A percentile compares a stretch with the other conserved stretches of the same genome.
phyloP scores from a whole-genome alignment of 2,113 vertebrate genomes.

The Pagrus major region DNA sequence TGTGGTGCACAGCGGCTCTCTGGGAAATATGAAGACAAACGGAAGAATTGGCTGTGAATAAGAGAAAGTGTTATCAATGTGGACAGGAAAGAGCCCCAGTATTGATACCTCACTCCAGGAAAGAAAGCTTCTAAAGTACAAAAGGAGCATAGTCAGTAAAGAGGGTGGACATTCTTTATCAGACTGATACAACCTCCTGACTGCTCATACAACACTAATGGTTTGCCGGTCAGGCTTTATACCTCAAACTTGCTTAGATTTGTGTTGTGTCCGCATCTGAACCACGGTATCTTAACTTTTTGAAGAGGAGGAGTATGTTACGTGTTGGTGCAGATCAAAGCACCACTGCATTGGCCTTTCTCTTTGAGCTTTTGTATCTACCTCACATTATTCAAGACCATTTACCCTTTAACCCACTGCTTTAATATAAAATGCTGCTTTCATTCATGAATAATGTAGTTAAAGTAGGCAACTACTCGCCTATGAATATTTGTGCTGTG shows the following conservation, averaged over 20 bases:
- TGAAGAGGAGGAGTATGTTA: constrained; percentile 50
- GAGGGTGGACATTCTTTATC: constrained; percentile 72
- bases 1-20: constrained; percentile 82
- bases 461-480: constrained; percentile 46
- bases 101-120: constrained; percentile 83
- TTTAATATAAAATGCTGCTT: constrained; percentile 60
- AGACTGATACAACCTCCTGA: constrained; percentile 60
- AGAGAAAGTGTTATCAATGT: constrained; percentile 80
- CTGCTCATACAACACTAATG: constrained; percentile 69
- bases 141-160: constrained; percentile 70
- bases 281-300: constrained; percentile 55
- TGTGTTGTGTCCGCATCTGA: constrained; percentile 51
- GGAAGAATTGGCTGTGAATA: constrained; percentile 83
- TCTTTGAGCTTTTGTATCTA: constrained; percentile 77
- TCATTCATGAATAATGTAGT: constrained; percentile 55
- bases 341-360: constrained; percentile 47
- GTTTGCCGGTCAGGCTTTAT: constrained; percentile 67
- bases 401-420: constrained; percentile 67
- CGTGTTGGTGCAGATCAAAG: constrained; percentile 53
- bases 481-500: constrained; percentile 64
- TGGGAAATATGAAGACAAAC: constrained; percentile 88
- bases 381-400: constrained; percentile 77
- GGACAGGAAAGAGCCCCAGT: constrained; percentile 81
- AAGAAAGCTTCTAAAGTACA: constrained; percentile 77
- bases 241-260: constrained; percentile 59